Base-by-base conservation (phyloP, 2,797 vertebrate genomes). In the Tenualosa thibaudeaui region DNA sequence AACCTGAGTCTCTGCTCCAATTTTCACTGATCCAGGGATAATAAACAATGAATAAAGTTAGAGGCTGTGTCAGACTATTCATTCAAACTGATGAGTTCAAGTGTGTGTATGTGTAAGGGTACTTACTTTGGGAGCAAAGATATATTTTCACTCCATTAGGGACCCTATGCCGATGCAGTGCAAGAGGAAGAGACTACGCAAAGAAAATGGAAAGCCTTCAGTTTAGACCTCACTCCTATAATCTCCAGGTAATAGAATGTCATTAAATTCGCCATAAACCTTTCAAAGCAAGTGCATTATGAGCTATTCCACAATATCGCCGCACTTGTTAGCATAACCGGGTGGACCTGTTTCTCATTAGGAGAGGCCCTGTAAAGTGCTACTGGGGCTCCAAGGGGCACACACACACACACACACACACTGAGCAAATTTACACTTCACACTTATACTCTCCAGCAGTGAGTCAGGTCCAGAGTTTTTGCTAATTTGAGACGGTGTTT, bases 181-280 rank as follows among this genome's bases (percentile, higher is more conserved):
- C 12, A 68, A 46, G 40, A 78, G 71, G 71, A n/a, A 19, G 17
- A 78, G 13, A 43, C 37, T 15, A 17, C 5, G 37, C 71, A 78
- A 78, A 62, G 15, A 43, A 78, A 78, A 78, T 78, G 37, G 71
- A 78, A 75, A 46, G 40, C 15, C 71, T 37, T 46, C 40, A 19
- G 71, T 78, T 22, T 46, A 78, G 40, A 78, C 37, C 71, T 78
- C 15, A 17, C 37, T 78, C 71, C 71, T 17, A 46, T 78, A 78
- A 78, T 78, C 71, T 65, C 53, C 53, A 83, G 85, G 85, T 89
- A 88, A 82, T 90, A 88, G 71, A 84, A 50, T 78, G 86, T 85
- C 89, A 87, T 94, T 92, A 93, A 93, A 93, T 91, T 86, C 86
- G 87, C 90, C 88, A 90, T 91, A 92, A 93, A 92, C 85, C 89